These are phyloP conservation scores for Zygogramma bicolorata DNA, from an alignment of 2,888 invertebrate genomes.

Conservation along the genomic window DNA sequence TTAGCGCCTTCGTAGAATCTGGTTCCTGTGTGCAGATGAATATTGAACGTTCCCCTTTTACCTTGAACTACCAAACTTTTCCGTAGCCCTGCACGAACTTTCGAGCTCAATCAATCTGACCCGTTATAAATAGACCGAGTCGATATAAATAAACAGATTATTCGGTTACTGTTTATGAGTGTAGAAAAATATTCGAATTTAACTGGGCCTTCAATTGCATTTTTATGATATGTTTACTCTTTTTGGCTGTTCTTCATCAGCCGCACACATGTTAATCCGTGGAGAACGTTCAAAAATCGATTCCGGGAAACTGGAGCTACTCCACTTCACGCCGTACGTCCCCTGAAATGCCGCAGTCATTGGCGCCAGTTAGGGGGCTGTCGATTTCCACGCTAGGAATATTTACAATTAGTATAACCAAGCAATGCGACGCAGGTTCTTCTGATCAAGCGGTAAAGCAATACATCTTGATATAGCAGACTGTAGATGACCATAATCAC, in stretches of 20 bases:
- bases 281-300: slow-evolving; percentile 4
- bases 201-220: not conserved
- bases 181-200: not conserved
- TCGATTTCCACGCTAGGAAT: not conserved
- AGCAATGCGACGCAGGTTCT: too few relatives aligned
- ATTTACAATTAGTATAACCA: too few relatives aligned
- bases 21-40: too few relatives aligned
- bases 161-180: not conserved
- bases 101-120: not conserved
- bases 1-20: too few relatives aligned
- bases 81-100: not conserved
- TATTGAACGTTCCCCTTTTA: not conserved
- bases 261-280: not conserved
- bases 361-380: not conserved
- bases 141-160: not conserved
- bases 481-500: too few relatives aligned
- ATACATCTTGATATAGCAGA: too few relatives aligned
- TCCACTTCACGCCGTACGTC: not conserved
- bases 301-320: not conserved
- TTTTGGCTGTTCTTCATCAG: not conserved
- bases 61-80: not conserved
- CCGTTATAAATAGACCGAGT: not conserved
- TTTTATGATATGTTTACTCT: not conserved
- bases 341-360: not conserved
- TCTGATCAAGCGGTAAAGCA: too few relatives aligned